These are phyloP conservation scores for Drosophila yakuba DNA, from an alignment of 1,140 invertebrate species.

Conservation along the genomic window DNA sequence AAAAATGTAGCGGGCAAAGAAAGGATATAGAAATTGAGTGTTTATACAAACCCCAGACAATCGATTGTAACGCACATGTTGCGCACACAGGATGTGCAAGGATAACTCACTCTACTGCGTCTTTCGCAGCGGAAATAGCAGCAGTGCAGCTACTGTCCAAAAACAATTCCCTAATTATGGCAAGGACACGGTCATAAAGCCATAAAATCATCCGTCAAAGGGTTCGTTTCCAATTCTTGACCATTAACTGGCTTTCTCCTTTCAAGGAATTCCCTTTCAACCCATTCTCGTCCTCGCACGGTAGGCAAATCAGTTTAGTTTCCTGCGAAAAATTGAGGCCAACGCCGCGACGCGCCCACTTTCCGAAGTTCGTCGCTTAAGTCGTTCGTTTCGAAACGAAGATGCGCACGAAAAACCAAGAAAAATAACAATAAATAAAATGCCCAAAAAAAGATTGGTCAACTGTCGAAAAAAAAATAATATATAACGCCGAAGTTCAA, in stretches of 20 bases:
- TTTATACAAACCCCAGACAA: conserved; percentile 56
- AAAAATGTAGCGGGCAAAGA: conserved; percentile 5
- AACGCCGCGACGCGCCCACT: conserved; percentile 26
- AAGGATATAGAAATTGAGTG: conserved; percentile 40
- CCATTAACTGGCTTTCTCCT: conserved; percentile 53
- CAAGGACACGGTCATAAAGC: conserved; percentile 77
- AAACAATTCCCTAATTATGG: conserved; percentile 66
- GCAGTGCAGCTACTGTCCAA: conserved; percentile 39
- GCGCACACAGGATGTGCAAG: conserved; percentile 51
- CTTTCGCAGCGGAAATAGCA: conserved; percentile 55
- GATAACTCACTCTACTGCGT: conserved; percentile 39
- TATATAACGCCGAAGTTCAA: conserved; percentile 56
- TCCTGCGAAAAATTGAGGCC: conserved; percentile 49
- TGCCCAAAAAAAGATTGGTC: conserved; percentile 58
- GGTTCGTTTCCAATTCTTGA: conserved; percentile 41
- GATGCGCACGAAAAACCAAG: conserved; percentile 26
- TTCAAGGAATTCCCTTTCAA: conserved; percentile 45
- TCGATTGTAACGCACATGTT: conserved; percentile 62
- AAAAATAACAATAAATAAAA: conserved; percentile 31
- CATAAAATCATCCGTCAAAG: conserved; percentile 72
- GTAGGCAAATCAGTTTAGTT: conserved; percentile 66
- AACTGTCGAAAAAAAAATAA: conserved; percentile 44
- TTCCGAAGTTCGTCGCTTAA: conserved; percentile 68
- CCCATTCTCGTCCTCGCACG: conserved; percentile 59
- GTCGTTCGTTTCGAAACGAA: conserved; percentile 60